Evolutionary conservation across 2,888 invertebrate genomes (phyloP).

Genomic region (Branchellion lobata): DNA sequence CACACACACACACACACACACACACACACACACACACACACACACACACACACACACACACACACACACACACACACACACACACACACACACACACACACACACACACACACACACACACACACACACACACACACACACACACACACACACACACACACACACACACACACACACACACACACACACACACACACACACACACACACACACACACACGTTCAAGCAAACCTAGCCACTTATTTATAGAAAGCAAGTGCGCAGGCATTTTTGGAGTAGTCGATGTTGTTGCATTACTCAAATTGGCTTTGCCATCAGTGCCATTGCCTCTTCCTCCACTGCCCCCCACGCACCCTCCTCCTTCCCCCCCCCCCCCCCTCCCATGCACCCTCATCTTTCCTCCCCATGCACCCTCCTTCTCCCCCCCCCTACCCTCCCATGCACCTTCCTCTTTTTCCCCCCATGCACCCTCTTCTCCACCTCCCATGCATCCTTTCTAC

Average conservation of each 20-base stretch:
- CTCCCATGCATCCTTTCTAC: too few relatives aligned
- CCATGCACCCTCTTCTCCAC: too few relatives aligned
- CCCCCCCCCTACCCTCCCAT: too few relatives aligned
- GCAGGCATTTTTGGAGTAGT: not conserved
- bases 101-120: slow-evolving; percentile 19
- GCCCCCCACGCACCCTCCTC: too few relatives aligned
- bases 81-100: slow-evolving; percentile 17
- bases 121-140: slow-evolving; percentile 16
- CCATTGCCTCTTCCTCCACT: too few relatives aligned
- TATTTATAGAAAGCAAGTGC: slow-evolving; percentile 5
- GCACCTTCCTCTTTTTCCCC: too few relatives aligned
- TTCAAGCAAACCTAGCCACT: not conserved
- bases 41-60: slow-evolving; percentile 23
- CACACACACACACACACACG: slow-evolving; percentile 13
- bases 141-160: slow-evolving; percentile 17
- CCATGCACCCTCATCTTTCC: too few relatives aligned
- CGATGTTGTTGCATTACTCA: not conserved
- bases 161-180: slow-evolving; percentile 9
- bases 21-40: slow-evolving; percentile 13
- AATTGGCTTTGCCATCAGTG: not conserved
- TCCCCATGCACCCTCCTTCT: too few relatives aligned
- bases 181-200: slow-evolving; percentile 26
- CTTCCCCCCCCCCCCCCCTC: too few relatives aligned
- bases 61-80: slow-evolving; percentile 18
- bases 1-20: slow-evolving; percentile 16